Evolutionary conservation across 2,113 vertebrate species (phyloP).

Genomic region (Sylvia atricapilla): DNA sequence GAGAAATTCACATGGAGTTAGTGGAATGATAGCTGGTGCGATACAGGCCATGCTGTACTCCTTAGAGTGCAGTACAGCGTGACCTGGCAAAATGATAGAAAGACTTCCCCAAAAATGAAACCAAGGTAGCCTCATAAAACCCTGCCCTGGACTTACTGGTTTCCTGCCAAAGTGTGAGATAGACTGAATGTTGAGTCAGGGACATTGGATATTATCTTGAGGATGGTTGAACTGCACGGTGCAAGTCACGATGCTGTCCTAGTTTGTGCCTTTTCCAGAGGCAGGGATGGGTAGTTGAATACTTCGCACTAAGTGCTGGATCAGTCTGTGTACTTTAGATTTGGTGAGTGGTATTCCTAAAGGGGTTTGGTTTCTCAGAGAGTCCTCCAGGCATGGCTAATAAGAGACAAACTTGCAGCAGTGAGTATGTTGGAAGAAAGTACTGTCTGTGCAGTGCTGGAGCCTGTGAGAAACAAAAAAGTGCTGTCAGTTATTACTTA

Average conservation of each 20-base stretch:
- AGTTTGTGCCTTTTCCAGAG: neutral
- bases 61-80: accelerated
- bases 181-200: neutral
- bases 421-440: neutral
- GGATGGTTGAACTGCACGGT: neutral
- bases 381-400: neutral
- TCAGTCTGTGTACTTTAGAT: neutral
- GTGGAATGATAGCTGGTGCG: neutral
- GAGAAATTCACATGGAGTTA: neutral
- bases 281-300: neutral
- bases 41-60: neutral
- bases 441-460: neutral
- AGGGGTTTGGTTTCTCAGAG: neutral
- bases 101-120: neutral
- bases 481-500: neutral
- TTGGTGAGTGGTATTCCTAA: neutral
- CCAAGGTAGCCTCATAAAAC: neutral
- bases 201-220: neutral
- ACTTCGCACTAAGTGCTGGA: neutral
- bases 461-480: neutral
- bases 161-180: neutral
- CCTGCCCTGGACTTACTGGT: neutral
- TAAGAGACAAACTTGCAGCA: neutral
- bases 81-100: neutral
- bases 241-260: neutral